These are phyloP conservation scores for Tetramorium simillimum DNA, from an alignment of 1,140 invertebrate species.

Conservation along the genomic window DNA sequence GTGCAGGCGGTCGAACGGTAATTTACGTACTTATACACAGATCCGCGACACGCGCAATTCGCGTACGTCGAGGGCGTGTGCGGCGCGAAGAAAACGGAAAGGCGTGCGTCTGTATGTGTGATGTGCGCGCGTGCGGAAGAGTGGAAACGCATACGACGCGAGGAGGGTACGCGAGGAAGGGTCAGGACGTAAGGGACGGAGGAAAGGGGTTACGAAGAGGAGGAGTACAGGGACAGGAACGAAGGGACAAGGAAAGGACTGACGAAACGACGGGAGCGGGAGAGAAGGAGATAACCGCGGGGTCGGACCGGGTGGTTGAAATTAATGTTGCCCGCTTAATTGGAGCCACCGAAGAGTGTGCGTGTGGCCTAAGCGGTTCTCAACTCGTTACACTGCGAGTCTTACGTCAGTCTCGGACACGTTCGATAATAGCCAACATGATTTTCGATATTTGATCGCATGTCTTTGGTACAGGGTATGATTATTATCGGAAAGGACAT, in stretches of 20 bases:
- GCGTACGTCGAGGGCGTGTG: not conserved
- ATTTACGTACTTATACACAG: constrained; percentile 42
- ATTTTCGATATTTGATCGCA: not conserved
- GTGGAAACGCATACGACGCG: constrained; percentile 17
- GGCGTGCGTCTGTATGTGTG: constrained; percentile 13
- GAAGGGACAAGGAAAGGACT: constrained; percentile 63
- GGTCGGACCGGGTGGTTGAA: constrained; percentile 83
- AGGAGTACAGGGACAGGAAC: constrained; percentile 63
- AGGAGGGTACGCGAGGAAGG: too few relatives aligned
- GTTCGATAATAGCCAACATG: not conserved
- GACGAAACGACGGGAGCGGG: constrained; percentile 70
- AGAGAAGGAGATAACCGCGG: constrained; percentile 81
- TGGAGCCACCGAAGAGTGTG: constrained; percentile 84
- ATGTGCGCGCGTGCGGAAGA: constrained; percentile 43
- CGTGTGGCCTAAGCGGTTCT: constrained; percentile 84
- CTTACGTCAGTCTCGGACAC: not conserved
- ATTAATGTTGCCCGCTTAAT: constrained; percentile 85
- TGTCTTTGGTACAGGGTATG: not conserved
- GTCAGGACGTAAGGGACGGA: constrained; percentile 18
- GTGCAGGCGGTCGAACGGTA: constrained; percentile 24
- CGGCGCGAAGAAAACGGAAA: constrained; percentile 43
- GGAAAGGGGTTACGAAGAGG: constrained; percentile 62
- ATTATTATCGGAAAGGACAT: not conserved
- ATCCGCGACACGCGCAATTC: not conserved
- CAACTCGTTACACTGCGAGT: constrained; percentile 67